Evolutionary conservation across 1,140 invertebrate genomes (phyloP).

Genomic region (Mamestra configurata): DNA sequence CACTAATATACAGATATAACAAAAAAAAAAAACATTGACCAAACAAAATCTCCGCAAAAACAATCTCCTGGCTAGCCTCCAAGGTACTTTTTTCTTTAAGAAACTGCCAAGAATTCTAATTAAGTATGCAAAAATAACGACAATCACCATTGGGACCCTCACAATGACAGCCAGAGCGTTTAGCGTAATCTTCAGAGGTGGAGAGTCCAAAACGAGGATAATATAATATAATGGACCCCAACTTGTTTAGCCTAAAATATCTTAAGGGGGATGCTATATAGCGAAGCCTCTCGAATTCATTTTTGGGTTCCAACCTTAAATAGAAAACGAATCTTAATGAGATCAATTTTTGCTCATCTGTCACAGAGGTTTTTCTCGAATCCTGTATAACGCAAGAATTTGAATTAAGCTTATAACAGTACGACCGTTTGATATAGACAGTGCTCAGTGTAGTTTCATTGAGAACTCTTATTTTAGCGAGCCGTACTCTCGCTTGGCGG

Average conservation of each 20-base stretch:
- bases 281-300: too few relatives aligned
- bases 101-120: constrained; percentile 24
- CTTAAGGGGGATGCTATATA: background rate
- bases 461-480: too few relatives aligned
- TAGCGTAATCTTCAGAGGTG: constrained; percentile 36
- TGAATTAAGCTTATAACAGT: too few relatives aligned
- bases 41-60: constrained; percentile 10
- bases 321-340: too few relatives aligned
- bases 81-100: constrained; percentile 4
- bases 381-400: too few relatives aligned
- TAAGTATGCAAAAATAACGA: constrained; percentile 48
- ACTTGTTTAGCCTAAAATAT: constrained; percentile 32
- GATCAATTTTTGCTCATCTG: too few relatives aligned
- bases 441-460: too few relatives aligned
- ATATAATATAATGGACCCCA: constrained; percentile 47
- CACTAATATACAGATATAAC: background rate
- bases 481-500: too few relatives aligned
- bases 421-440: too few relatives aligned
- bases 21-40: background rate
- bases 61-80: background rate
- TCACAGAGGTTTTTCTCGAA: too few relatives aligned
- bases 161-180: constrained; percentile 40
- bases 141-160: constrained; percentile 29
- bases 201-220: constrained; percentile 36
- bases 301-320: too few relatives aligned